Base-by-base conservation (phyloP, 2,888 invertebrate genomes). In the Trachelus troglodyta region DNA sequence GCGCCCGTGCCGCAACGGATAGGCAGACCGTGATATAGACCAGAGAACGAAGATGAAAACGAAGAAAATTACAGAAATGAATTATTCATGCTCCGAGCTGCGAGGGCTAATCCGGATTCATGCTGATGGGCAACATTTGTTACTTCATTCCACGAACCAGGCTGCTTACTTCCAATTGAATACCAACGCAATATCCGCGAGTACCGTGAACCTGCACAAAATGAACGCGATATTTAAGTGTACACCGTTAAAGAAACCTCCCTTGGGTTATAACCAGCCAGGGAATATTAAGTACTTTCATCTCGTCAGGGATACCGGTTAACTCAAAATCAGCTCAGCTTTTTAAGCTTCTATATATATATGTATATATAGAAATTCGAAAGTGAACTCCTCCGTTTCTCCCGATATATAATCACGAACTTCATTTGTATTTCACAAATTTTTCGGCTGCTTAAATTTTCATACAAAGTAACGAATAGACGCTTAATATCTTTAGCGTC, bases 51-150 rank as follows among this genome's bases (percentile, higher is more conserved):
- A 83, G 81, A 82, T 79, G 77, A 77, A 81, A 82, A 76, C 78
- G 78, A 81, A 79, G 83, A 83, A 81, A 82, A 83, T 83, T 80
- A 80, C 77, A 73, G 69, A 69, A 74, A 79, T 83, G 79, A 83
- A 83, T 83, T 79, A 83, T 83, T 83, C 83, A 83, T 82, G 69
- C 74, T 74, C 56, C 76, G 76, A 77, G 71, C 79, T 71, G 75
- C 76, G 77, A 76, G 77, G 69, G 75, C 75, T 80, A 83, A 83
- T 83, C 78, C 75, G 78, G 76, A 69, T 75, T 74, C 81, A 78
- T 79, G 77, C 79, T 74, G 79, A 75, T 77, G 79, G 80, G 80
- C 78, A 75, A 76, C 77, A 78, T 81, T 81, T 78, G 74, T 80
- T 78, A 79, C 76, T 33, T 35, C 34, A 69, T 77, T 75, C 68